Base-by-base conservation (phyloP, 2,797 vertebrate genomes). In the Gorsachius magnificus region DNA sequence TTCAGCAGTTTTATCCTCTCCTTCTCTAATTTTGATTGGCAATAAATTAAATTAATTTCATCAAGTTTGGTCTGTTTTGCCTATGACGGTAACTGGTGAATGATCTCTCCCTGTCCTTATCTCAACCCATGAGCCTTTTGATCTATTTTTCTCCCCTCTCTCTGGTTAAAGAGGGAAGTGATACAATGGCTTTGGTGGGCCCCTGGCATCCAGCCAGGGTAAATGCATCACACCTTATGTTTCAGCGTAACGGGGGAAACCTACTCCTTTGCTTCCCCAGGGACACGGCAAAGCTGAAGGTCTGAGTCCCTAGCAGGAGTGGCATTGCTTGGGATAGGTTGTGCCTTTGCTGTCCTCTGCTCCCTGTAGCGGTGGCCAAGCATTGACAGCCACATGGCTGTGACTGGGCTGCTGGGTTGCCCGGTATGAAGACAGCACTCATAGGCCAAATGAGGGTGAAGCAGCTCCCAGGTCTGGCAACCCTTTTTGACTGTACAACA, bases 361-460 rank as follows among this genome's bases (percentile, higher is more conserved):
- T 41, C 10, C 13, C 5, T 68, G 43, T 20, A n/a, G 53, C 0
- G 0, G 24, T 51, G 35, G 10, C n/a, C 3, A 5, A 35, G 15
- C 36, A 36, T 10, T 15, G 38, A 26, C 20, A 58, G 33, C 8
- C 33, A 33, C 9, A 3, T 56, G 28, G 7, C 20, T 91, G 53
- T 13, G 29, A 16, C 46, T 26, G 26, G 10, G 26, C 33, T 71
- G 33, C 43, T 80, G 56, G 16, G 19, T 72, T 91, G 13, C 25
- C 17, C 53, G n/a, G 16, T 5, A 6, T 38, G 36, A 82, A 53
- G 14, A 33, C 24, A 70, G 18, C 21, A 9, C 28, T 89, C 3
- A 7, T 1, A 68, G 48, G 6, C 17, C 50, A 57, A 33, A 46
- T 29, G 33, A 68, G 11, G 10, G 10, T 16, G 11, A 11, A 87